A percentile compares a stretch with the other conserved stretches of the same genome.
Conservation (phyloP, 2,797 vertebrate genomes). For the Corythornis leucogaster region DNA sequence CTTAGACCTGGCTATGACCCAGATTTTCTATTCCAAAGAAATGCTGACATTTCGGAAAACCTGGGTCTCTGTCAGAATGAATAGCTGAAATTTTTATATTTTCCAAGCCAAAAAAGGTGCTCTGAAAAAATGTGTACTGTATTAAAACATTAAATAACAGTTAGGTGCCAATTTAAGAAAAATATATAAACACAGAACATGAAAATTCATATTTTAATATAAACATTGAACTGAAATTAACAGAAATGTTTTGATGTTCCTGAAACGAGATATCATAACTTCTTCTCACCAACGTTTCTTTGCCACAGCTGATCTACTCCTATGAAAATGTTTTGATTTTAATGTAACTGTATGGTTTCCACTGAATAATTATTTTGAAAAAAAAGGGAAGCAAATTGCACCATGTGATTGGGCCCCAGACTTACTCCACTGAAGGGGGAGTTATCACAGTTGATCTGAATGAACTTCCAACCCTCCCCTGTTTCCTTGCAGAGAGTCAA, state of each 20-base stretch:
- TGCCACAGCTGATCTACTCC: not conserved
- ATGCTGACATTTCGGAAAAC: slow-evolving; percentile 52
- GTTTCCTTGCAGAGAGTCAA: not conserved
- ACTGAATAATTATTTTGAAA: not conserved
- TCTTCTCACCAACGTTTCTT: not conserved
- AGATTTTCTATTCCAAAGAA: slow-evolving; percentile 47
- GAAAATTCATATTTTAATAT: not conserved
- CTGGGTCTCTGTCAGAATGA: not conserved
- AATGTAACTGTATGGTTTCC: not conserved
- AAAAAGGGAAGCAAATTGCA: not conserved
- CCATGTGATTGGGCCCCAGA: not conserved
- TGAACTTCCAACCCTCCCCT: not conserved
- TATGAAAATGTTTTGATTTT: slow-evolving; percentile 23
- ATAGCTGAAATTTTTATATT: slow-evolving; percentile 13
- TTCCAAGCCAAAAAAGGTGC: slow-evolving; percentile 15
- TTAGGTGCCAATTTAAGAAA: slow-evolving; percentile 35
- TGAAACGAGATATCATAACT: slow-evolving; percentile 5
- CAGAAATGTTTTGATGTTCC: slow-evolving; percentile 29
- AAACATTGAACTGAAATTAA: slow-evolving; percentile 25
- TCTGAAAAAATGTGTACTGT: not conserved
- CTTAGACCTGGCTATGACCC: slow-evolving; percentile 7
- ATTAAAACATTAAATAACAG: slow-evolving; percentile 22
- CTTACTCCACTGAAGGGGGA: not conserved
- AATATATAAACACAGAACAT: not conserved
- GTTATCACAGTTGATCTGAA: not conserved